Evolutionary conservation across 1,140 invertebrate genomes (phyloP), one percentile per base, ranked within the genome.

Genomic region (Meloidogyne hapla): DNA sequence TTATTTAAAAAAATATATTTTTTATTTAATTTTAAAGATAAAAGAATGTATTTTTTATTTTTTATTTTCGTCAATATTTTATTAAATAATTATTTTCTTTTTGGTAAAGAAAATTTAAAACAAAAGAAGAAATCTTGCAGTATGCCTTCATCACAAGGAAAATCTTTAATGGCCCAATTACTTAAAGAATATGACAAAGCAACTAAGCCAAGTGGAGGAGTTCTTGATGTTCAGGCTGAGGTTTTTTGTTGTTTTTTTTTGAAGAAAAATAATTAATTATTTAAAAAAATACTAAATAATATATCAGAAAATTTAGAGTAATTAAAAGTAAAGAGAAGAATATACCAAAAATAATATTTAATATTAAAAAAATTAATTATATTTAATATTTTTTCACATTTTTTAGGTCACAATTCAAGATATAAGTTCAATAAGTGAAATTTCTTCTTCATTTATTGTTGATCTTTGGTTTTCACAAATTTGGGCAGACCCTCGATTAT

Each of bases 391-490:
- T 33, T 33, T 33, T 33, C 9, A 6, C 33, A 33, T 8, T 1
- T 33, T 33, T 33, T 8, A 82, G 81, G 74, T 82, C 13, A 82
- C 81, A 15, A 80, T 82, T 56, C 81, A 82, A 62, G 81, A 82
- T 71, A 82, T 82, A 40, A 79, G 81, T 18, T 83, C 82, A 6
- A 33, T 83, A 28, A 83, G 81, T 8, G 81, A 83, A 62, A 82
- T 83, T n/a, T 73, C 74, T 33, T 83, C 82, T 45, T 82, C 79
- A 0, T 83, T 83, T 66, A 80, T 83, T 33, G 82, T 76, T n/a
- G 81, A 83, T 42, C 48, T 83, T 21, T 84, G 82, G 82, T 83
- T 83, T 69, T 79, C 76, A 13, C 81, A 83, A 61, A 84, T 83
- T 61, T 83, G 81, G 81, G 66, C 79, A 1, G 81, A 83, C 48